Percentiles rank a stretch among this genome's conserved stretches.
Evolutionary conservation across 2,888 invertebrate species (phyloP).

Genomic region (Philopedon plagiatum): DNA sequence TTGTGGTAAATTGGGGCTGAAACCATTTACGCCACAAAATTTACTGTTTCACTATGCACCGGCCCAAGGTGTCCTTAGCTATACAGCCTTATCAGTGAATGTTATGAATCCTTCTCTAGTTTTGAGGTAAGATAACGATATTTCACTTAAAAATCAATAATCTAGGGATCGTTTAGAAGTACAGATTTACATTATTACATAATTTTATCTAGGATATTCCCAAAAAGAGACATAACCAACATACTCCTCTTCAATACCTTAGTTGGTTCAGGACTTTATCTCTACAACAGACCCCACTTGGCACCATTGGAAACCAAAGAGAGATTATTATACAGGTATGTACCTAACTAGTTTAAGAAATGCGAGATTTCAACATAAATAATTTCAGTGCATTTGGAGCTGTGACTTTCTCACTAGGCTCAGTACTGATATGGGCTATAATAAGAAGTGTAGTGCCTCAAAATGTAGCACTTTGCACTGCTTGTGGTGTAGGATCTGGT

Average conservation of each 20-base stretch:
- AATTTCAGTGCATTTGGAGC: constrained; percentile 76
- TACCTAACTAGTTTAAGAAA: background rate
- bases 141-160: too few species aligned
- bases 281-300: constrained; percentile 86
- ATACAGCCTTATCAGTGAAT: constrained; percentile 84
- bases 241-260: constrained; percentile 85
- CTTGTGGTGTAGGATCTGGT: constrained; percentile 81
- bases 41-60: constrained; percentile 84
- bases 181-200: too few species aligned
- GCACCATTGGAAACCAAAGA: constrained; percentile 75
- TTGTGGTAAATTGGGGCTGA: constrained; percentile 69
- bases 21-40: constrained; percentile 81
- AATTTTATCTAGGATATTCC: constrained; percentile 75
- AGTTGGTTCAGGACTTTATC: constrained; percentile 86
- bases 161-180: too few species aligned
- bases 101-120: constrained; percentile 88
- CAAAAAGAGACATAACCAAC: constrained; percentile 85
- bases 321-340: constrained; percentile 78
- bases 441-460: constrained; percentile 84
- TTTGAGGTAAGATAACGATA: constrained; percentile 73
- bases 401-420: constrained; percentile 89
- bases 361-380: background rate
- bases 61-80: constrained; percentile 81
- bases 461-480: constrained; percentile 76
- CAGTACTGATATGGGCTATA: constrained; percentile 91